Evolutionary conservation across 1,140 invertebrate species (phyloP).

Genomic region (Bilobella aurantiaca): DNA sequence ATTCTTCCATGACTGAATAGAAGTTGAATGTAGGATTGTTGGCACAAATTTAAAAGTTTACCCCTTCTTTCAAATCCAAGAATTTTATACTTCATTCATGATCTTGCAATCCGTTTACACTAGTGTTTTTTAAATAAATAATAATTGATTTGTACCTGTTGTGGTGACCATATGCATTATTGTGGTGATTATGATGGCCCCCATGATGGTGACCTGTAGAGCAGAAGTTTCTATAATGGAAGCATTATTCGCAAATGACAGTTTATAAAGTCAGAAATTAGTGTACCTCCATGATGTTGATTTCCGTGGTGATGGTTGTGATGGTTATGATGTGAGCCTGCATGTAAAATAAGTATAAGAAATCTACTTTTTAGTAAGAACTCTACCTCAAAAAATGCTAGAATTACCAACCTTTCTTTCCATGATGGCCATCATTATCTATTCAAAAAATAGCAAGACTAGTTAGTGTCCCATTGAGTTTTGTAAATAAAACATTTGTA

Average conservation of each 20-base stretch:
- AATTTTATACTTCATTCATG: no score
- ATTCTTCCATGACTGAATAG: no score
- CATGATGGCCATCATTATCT: constrained; percentile 18
- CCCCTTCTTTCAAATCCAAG: no score
- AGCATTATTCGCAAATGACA: constrained; percentile 11
- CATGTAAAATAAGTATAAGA: neutral
- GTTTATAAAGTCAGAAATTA: no score
- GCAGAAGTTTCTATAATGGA: no score
- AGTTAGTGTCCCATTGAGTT: neutral
- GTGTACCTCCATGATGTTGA: constrained; percentile 25
- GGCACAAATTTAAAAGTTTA: no score
- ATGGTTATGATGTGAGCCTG: neutral
- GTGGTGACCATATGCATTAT: no score
- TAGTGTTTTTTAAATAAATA: no score
- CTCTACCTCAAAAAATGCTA: neutral
- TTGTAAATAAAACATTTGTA: no score
- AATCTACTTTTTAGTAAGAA: neutral
- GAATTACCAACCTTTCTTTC: neutral
- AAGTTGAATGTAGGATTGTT: no score
- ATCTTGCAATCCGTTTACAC: no score
- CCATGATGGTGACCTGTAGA: constrained; percentile 16
- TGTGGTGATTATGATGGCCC: constrained; percentile 21
- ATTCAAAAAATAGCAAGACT: neutral
- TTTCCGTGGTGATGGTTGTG: constrained; percentile 19
- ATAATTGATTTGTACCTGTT: no score